Evolutionary conservation across 2,113 vertebrate species (phyloP).

Genomic region (sheep (Ovis aries)): DNA sequence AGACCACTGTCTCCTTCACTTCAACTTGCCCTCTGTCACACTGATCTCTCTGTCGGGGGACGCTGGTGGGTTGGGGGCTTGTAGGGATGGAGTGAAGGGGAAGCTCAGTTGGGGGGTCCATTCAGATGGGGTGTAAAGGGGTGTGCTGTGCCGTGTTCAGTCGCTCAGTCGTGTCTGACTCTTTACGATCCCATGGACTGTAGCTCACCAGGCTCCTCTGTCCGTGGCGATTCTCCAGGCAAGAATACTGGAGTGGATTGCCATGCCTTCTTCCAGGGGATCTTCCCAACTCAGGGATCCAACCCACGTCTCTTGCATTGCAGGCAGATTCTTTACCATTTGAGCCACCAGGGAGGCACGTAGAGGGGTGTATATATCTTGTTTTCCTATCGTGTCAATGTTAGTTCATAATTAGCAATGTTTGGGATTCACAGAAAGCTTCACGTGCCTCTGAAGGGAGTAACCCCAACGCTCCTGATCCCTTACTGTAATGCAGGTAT

Average conservation of each 20-base stretch:
- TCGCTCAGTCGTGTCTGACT: not conserved
- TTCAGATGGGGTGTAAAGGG: not conserved
- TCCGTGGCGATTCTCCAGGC: not conserved
- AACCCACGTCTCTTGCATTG: not conserved
- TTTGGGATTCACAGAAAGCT: not conserved
- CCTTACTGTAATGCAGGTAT: not conserved
- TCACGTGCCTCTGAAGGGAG: not conserved
- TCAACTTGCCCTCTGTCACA: not conserved
- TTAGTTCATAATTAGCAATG: not conserved
- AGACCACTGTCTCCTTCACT: not conserved
- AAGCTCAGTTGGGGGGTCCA: not conserved
- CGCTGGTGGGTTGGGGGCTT: not conserved
- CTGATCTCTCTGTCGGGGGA: not conserved
- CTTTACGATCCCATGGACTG: not conserved
- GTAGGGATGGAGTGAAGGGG: not conserved
- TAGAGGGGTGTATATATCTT: not conserved
- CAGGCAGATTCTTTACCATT: not conserved
- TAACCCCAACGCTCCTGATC: not conserved
- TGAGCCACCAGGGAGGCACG: not conserved
- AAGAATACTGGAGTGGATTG: not conserved
- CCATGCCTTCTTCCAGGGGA: not conserved
- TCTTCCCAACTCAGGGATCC: not conserved
- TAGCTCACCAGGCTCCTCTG: not conserved
- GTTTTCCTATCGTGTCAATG: not conserved
- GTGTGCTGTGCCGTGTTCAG: not conserved